Base-by-base conservation (phyloP, 2,113 vertebrate species). In the Canis aureus region DNA sequence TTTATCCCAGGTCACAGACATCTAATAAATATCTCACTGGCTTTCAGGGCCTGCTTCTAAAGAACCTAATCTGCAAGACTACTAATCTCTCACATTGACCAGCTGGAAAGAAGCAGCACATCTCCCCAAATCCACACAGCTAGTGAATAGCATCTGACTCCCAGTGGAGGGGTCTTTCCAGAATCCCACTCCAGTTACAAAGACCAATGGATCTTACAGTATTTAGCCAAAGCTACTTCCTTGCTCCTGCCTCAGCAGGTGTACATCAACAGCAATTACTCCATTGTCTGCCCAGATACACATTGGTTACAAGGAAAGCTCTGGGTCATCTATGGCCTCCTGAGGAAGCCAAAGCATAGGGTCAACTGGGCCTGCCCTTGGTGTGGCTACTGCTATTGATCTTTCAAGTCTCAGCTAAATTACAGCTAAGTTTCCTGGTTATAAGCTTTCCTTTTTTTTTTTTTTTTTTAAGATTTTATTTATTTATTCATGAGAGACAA, bases 391-490 rank as follows among this genome's bases (percentile, higher is more conserved):
- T 80, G 55, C 25, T 59, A 9, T 23, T 29, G 11, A 17, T 78
- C 49, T 86, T 94, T 94, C 16, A 92, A 57, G 49, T 92, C 43
- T 97, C 66, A 71, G 43, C 17, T 49, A 55, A 94, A 79, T 29
- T 22, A 8, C 43, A 94, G 66, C 80, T 29, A 43, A 43, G 0
- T 35, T 94, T 85, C 73, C 51, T 55, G 59, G n/a, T 67, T 89
- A 29, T 2, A 20, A 53, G 43, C 32, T 81, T 95, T 78, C 25
- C 8, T 43, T 43, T 43, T 43, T 43, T 43, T 43, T 43, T 43
- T 8, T 43, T 35, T 35, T 35, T 35, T 35, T 35, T 3, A 43
- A 43, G 5, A 43, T 43, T 43, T 43, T 43, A 43, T 43, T 43
- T 43, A 43, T 43, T 43, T 43, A 43, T 43, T 43, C 43, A 43